Conservation (phyloP, 2,113 vertebrate genomes). For the Apeltes quadracus region DNA sequence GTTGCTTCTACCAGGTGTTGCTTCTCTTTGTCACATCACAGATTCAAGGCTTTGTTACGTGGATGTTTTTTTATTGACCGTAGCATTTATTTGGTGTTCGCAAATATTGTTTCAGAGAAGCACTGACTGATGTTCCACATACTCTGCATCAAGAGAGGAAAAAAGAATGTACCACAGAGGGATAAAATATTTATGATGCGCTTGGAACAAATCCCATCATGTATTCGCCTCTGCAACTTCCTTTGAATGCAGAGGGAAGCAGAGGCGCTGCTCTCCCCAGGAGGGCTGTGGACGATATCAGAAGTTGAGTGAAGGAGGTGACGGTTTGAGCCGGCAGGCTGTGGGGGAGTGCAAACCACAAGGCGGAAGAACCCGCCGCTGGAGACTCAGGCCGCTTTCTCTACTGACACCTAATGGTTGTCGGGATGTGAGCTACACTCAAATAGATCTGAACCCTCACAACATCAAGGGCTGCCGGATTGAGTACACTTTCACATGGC, state of each 20-base stretch:
- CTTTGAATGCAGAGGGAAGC: slow-evolving; percentile 55
- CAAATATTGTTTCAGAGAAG: slow-evolving; percentile 14
- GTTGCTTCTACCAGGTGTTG: slow-evolving; percentile 17
- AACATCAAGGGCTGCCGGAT: slow-evolving; percentile 10
- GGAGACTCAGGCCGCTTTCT: slow-evolving; percentile 45
- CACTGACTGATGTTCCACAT: slow-evolving; percentile 42
- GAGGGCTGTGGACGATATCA: slow-evolving; percentile 64
- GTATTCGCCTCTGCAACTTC: slow-evolving; percentile 61
- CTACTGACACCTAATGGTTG: slow-evolving; percentile 74
- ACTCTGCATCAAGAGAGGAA: not conserved
- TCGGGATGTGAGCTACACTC: slow-evolving; percentile 42
- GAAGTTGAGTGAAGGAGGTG: slow-evolving; percentile 70
- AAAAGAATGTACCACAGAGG: slow-evolving; percentile 20
- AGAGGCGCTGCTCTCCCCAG: slow-evolving; percentile 53
- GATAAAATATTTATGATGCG: slow-evolving; percentile 71
- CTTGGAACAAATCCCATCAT: slow-evolving; percentile 64
- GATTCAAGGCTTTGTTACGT: slow-evolving; percentile 15
- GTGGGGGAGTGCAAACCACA: slow-evolving; percentile 60
- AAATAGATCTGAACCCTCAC: slow-evolving; percentile 29
- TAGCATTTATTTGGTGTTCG: slow-evolving; percentile 16
- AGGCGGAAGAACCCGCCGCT: slow-evolving; percentile 21
- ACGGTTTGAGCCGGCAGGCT: slow-evolving; percentile 59
- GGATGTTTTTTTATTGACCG: slow-evolving; percentile 3
- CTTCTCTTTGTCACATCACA: slow-evolving; percentile 36
- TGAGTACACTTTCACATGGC: slow-evolving; percentile 25